These are phyloP conservation scores for Anthopleura sola DNA, from an alignment of 64 coral and sea anemone species.

Conservation along the genomic window DNA sequence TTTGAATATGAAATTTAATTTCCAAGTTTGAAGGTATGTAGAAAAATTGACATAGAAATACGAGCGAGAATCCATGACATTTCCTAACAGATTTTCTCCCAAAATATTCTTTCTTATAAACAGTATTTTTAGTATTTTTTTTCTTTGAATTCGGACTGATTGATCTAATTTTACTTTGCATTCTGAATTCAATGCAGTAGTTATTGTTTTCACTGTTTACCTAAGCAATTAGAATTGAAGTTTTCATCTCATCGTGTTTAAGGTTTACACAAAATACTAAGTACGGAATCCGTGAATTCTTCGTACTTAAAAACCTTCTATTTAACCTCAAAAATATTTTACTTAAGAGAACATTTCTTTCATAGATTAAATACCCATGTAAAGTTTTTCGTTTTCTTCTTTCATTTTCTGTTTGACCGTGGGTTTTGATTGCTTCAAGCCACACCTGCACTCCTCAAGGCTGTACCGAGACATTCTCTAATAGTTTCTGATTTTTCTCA, in stretches of 20 bases:
- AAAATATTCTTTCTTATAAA: no score
- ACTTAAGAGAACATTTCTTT: no score
- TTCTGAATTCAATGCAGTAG: neutral
- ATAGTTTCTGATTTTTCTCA: neutral
- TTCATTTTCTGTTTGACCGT: neutral
- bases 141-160: neutral
- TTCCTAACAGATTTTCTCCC: no score
- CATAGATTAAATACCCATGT: no score
- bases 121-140: no score
- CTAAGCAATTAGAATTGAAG: neutral
- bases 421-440: neutral
- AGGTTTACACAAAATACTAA: neutral
- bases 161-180: neutral
- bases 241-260: neutral
- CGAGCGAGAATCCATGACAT: no score
- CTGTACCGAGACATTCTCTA: neutral
- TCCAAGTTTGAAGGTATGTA: no score
- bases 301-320: neutral
- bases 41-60: no score
- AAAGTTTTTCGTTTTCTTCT: neutral
- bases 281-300: neutral
- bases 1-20: no score
- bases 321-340: neutral
- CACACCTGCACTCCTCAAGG: neutral
- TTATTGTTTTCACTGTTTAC: neutral